phyloP scores from a whole-genome alignment of 2,888 invertebrate genomes.

The Nasonovia ribisnigri region DNA sequence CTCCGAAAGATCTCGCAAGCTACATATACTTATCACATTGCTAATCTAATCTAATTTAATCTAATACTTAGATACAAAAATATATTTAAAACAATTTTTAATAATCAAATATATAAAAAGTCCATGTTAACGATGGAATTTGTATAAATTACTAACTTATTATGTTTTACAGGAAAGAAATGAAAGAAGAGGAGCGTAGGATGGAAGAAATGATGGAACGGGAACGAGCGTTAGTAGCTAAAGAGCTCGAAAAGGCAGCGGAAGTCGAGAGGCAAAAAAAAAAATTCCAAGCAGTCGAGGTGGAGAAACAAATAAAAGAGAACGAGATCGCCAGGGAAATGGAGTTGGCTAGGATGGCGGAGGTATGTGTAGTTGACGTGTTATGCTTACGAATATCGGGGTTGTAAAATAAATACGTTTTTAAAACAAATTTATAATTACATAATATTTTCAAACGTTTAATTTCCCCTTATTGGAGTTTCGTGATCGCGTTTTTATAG shows the following conservation, averaged over 20 bases:
- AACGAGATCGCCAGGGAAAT: conserved; percentile 72
- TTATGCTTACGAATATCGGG: neutral
- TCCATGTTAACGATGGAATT: neutral
- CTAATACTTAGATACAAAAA: neutral
- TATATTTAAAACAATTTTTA: neutral
- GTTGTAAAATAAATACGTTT: neutral
- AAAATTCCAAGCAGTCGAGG: conserved; percentile 70
- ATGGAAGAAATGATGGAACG: conserved; percentile 81
- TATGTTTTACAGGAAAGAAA: conserved; percentile 68
- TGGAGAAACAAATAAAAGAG: conserved; percentile 73
- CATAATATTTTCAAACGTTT: neutral
- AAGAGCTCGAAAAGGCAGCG: conserved; percentile 73
- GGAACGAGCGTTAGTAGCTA: conserved; percentile 74
- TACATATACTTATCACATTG: too few species aligned
- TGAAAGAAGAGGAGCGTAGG: conserved; percentile 72
- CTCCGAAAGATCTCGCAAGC: too few species aligned
- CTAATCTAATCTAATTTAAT: too few species aligned
- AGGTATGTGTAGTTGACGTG: conserved; percentile 3
- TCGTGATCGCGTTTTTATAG: neutral
- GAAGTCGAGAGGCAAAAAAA: conserved; percentile 72
- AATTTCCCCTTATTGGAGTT: neutral
- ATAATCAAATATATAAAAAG: neutral
- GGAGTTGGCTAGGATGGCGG: conserved; percentile 54
- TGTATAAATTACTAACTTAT: neutral
- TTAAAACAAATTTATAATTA: neutral